phyloP scores from a whole-genome alignment of 1,140 invertebrate genomes.

The Planococcus citri region DNA sequence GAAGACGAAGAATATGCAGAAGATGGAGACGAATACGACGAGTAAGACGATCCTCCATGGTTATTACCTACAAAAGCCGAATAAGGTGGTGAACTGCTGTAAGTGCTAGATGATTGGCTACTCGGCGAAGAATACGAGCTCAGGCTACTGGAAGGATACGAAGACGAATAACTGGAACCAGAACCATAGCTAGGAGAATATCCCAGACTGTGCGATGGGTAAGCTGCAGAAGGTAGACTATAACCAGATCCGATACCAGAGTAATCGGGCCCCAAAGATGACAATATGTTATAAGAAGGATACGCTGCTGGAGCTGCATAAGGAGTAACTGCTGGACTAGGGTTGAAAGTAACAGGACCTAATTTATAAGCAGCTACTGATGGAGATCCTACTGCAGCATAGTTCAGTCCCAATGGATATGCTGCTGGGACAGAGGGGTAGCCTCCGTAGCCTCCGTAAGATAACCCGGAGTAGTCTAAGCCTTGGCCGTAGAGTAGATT shows the following conservation, averaged over 20 bases:
- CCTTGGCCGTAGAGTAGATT: not conserved
- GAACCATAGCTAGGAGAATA: not conserved
- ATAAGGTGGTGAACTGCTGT: not conserved
- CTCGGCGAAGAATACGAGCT: not conserved
- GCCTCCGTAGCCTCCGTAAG: not conserved
- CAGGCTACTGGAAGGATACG: not conserved
- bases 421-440: not conserved
- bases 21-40: not conserved
- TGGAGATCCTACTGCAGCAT: not conserved
- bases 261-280: not conserved
- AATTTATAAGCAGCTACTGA: not conserved
- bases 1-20: not conserved
- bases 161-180: not conserved
- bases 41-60: not conserved
- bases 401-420: not conserved
- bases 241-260: not conserved
- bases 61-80: not conserved
- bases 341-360: not conserved
- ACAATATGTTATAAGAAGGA: not conserved
- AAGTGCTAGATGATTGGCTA: not conserved
- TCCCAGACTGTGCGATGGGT: not conserved
- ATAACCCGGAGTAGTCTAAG: constrained; percentile 6
- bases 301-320: not conserved
- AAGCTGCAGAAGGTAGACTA: not conserved
- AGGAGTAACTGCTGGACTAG: not conserved